Conservation (phyloP, 2,888 invertebrate genomes). For the Phyto melanocephala region DNA sequence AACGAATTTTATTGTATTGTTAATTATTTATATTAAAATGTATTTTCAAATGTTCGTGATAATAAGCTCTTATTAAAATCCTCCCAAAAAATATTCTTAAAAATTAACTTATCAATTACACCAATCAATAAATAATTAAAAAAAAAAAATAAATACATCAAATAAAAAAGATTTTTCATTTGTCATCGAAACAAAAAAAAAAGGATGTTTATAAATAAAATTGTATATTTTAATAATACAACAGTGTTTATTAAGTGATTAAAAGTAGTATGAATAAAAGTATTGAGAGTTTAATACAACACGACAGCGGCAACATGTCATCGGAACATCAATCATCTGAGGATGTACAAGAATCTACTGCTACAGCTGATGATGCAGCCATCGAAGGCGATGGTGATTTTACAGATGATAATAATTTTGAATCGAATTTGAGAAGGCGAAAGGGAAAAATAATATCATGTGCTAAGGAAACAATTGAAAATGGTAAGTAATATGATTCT, state of each 20-base stretch:
- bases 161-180: not conserved
- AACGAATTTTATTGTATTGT: not conserved
- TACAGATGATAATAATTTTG: conserved; percentile 77
- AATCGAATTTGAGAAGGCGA: conserved; percentile 78
- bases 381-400: conserved; percentile 73
- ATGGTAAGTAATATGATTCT: conserved; percentile 72
- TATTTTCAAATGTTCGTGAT: no score
- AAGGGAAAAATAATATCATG: conserved; percentile 79
- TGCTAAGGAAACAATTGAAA: conserved; percentile 79
- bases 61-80: not conserved
- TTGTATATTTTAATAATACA: not conserved
- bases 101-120: not conserved
- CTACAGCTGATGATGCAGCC: conserved; percentile 71
- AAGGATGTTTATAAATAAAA: not conserved
- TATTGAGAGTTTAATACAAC: conserved; percentile 75
- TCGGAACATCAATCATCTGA: conserved; percentile 76
- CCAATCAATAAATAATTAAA: not conserved
- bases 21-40: not conserved
- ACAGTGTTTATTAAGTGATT: not conserved
- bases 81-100: not conserved
- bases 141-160: not conserved
- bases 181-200: not conserved
- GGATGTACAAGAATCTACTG: conserved; percentile 75
- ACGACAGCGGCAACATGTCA: conserved; percentile 70
- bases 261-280: conserved; percentile 74